Percentiles rank a stretch among this genome's conserved stretches.
These are phyloP conservation scores for Arizona elegans DNA, from an alignment of 2,113 vertebrate genomes.

Conservation along the genomic window DNA sequence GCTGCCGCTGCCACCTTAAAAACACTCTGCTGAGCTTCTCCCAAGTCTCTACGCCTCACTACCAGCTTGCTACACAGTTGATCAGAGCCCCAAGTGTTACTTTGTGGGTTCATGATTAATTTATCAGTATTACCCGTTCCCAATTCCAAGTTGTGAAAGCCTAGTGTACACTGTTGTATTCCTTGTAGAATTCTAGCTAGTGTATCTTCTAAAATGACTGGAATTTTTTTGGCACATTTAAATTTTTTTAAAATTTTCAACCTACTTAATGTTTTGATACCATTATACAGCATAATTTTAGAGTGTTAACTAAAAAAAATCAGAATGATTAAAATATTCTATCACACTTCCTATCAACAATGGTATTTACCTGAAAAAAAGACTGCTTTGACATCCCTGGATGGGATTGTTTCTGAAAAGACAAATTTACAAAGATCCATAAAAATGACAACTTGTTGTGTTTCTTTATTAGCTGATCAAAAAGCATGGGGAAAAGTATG, in stretches of 20 bases:
- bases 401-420: not conserved
- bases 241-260: too few species aligned
- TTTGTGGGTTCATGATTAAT: not conserved
- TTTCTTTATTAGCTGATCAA: slow-evolving; percentile 14
- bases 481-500: not conserved
- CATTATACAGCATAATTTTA: not conserved
- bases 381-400: not conserved
- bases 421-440: slow-evolving; percentile 19
- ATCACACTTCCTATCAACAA: not conserved
- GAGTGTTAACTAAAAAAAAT: not conserved
- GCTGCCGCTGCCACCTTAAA: not conserved
- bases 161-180: not conserved
- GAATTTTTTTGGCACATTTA: not conserved
- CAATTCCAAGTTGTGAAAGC: not conserved
- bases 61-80: not conserved
- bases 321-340: not conserved
- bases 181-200: not conserved
- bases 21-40: not conserved
- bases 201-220: not conserved
- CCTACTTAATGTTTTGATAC: not conserved
- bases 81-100: not conserved
- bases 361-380: not conserved
- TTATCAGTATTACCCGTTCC: not conserved
- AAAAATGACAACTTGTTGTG: slow-evolving; percentile 3
- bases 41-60: not conserved